Evolutionary conservation across 2,113 vertebrate species (phyloP), one percentile per base, ranked within the genome.

Genomic region (Hyaena hyaena): DNA sequence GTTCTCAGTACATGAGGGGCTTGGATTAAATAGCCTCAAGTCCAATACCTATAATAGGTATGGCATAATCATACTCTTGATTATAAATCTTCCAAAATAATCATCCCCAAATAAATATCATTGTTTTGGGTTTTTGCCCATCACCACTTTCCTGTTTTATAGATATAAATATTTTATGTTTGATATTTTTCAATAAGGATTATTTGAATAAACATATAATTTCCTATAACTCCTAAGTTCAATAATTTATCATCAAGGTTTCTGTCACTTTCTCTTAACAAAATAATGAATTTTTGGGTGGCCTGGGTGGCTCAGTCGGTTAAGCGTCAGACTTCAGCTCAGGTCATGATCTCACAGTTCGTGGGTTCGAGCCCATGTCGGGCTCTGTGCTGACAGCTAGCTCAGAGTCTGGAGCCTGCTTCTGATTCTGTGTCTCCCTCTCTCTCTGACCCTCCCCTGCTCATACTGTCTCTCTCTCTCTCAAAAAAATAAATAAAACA

Each of bases 121-220:
- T 63, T 91, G 50, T 61, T 91, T 90, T 97, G 69, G 28, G 26
- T 28, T 97, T 97, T 81, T 43, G 7, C 26, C n/a, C 21, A 53
- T 53, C 23, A 82, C 73, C 28, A 63, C 33, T 76, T 90, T 73
- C 69, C 23, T 35, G 12, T 95, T 65, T 80, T 90, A 87, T 2
- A 80, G 61, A 43, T 69, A 77, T 26, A 92, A 43, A 11, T 77
- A 90, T 74, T 88, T 93, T 50, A 81, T 74, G 23, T 93, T 96
- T 88, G 79, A 71, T 81, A 96, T 81, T 94, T 94, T 26, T 61
- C 61, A 65, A 43, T 88, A 43, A 90, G 23, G 28, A 85, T 94
- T 90, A 76, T 90, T 97, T 92, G 48, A 95, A 69, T 63, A 87
- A 84, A 69, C 26, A 24, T 95, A 50, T 4, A 84, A 39, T 76